Evolutionary conservation across 2,888 invertebrate species (phyloP).

Genomic region (Dyspetes luteomarginatus): DNA sequence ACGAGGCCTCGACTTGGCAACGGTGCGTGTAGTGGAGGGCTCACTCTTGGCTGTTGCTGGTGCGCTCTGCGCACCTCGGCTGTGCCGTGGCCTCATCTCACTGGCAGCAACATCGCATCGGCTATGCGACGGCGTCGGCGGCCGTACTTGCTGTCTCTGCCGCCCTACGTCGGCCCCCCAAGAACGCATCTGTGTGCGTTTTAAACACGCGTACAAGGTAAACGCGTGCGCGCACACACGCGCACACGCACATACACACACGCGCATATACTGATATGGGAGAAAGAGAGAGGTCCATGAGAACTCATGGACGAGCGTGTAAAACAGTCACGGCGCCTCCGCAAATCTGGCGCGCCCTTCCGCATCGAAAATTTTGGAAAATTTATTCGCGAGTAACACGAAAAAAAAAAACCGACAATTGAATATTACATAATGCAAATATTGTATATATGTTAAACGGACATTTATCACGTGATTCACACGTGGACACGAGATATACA

Average conservation of each 20-base stretch:
- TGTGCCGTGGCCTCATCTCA: slow-evolving; percentile 41
- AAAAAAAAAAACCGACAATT: not conserved
- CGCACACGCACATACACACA: not conserved
- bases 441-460: no score
- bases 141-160: slow-evolving; percentile 15
- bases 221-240: slow-evolving; percentile 33
- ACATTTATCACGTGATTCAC: no score
- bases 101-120: slow-evolving; percentile 69
- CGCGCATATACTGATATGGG: not conserved
- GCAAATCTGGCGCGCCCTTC: slow-evolving; percentile 69
- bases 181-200: slow-evolving; percentile 33
- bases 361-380: slow-evolving; percentile 63
- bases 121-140: slow-evolving; percentile 47
- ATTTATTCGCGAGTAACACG: slow-evolving; percentile 15
- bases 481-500: no score
- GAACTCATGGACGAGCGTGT: slow-evolving; percentile 14
- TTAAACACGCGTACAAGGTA: slow-evolving; percentile 2
- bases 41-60: not conserved
- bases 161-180: slow-evolving; percentile 17
- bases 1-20: slow-evolving; percentile 66
- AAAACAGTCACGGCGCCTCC: slow-evolving; percentile 52
- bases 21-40: slow-evolving; percentile 55
- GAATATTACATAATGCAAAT: not conserved
- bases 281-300: not conserved
- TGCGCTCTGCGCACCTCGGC: slow-evolving; percentile 43